Conservation (phyloP, 2,113 vertebrate species). For the Patagioenas fasciata region DNA sequence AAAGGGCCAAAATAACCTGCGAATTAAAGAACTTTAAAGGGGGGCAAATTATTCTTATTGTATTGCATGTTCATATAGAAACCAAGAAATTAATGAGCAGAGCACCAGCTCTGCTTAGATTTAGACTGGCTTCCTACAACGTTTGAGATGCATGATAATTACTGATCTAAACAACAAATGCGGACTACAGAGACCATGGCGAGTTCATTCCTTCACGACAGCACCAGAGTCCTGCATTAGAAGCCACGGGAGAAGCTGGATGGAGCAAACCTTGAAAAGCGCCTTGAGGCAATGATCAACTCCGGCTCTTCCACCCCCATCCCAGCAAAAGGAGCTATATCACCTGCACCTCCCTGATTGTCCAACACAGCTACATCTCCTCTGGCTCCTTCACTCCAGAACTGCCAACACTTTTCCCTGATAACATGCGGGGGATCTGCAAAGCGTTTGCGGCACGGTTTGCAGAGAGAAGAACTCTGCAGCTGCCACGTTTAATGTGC, state of each 20-base stretch:
- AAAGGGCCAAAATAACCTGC: background rate
- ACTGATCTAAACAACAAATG: background rate
- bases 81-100: accelerated
- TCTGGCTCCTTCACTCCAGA: background rate
- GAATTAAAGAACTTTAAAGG: background rate
- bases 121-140: too few species aligned
- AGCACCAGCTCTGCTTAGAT: background rate
- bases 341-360: background rate
- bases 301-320: background rate
- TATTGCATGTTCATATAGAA: background rate
- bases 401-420: background rate
- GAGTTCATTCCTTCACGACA: too few species aligned
- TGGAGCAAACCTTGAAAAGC: background rate
- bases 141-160: accelerated
- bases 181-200: background rate
- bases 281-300: background rate
- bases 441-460: too few species aligned
- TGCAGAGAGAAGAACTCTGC: background rate
- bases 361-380: background rate
- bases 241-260: background rate
- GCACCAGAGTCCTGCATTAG: background rate
- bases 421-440: too few species aligned
- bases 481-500: background rate
- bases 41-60: accelerated
- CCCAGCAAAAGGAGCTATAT: background rate